A percentile compares a stretch with the other conserved stretches of the same genome.
Conservation (phyloP, 2,113 vertebrate species). For the Junco hyemalis region DNA sequence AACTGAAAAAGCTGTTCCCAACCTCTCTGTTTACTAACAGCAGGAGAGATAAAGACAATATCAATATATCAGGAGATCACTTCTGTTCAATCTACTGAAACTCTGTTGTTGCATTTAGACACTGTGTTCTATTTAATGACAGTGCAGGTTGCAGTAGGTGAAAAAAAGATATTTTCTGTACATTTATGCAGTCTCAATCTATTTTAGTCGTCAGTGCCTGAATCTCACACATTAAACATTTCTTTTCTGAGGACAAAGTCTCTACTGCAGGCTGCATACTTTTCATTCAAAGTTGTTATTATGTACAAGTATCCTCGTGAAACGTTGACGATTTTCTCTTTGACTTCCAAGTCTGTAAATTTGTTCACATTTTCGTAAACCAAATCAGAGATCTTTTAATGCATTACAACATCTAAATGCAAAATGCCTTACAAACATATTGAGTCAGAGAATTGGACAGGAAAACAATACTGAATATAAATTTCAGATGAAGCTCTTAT, state of each 20-base stretch:
- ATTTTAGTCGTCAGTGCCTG: neutral
- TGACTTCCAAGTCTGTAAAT: neutral
- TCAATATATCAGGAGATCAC: neutral
- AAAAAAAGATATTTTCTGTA: neutral
- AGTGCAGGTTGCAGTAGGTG: neutral
- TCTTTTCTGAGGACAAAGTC: neutral
- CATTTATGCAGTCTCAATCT: neutral
- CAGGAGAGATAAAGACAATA: neutral
- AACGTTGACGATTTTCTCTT: neutral
- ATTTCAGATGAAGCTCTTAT: neutral
- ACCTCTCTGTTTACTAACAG: neutral
- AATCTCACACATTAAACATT: neutral
- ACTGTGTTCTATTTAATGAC: neutral
- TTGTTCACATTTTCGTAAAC: neutral
- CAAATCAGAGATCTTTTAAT: neutral
- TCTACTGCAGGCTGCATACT: neutral
- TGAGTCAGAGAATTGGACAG: neutral
- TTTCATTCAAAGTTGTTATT: neutral
- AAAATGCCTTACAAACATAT: neutral
- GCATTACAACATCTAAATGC: neutral
- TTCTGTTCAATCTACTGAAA: neutral
- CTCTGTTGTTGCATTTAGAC: neutral
- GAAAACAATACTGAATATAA: neutral
- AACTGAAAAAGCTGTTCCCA: neutral
- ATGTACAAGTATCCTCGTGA: neutral